Base-by-base conservation (phyloP, 2,888 invertebrate species). In the Melanotus villosus region DNA sequence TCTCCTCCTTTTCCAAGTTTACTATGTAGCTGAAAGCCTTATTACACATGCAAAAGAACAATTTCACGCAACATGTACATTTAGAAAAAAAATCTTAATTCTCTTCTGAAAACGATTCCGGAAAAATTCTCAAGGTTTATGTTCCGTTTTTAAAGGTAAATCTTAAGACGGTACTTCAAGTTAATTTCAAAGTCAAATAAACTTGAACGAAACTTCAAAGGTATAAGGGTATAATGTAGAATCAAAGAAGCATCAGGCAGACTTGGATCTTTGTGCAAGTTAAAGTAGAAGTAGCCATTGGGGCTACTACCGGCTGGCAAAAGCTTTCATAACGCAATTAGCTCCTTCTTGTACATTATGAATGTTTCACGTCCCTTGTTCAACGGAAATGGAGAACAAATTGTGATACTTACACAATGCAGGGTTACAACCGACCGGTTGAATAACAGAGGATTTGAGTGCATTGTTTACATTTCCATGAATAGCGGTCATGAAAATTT, bases 291-390 rank as follows among this genome's bases (percentile, higher is more conserved):
- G 47, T 47, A 47, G 47, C 47, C 47, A n/a, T 4, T 26, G 21
- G 12, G 7, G 19, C 47, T 26, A n/a, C n/a, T n/a, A 47, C 23
- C 23, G 12, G 47, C 23, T 47, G 47, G 23, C 45, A 47, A 26
- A 12, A 21, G 23, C 47, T 47, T 47, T 47, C 47, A 47, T 47
- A 47, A 47, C 23, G 47, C 23, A 47, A 47, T 47, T 47, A 47
- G 47, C 19, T 47, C 47, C 10, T 23, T 19, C 47, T 23, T 21
- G 12, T 47, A 26, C 23, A 23, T 21, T 23, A 23, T 23, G 23
- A 23, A 21, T 47, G 47, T 3, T 47, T 23, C 12, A 3, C 12
- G 23, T 2, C 7, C 23, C 23, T 19, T 23, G 21, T 12, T 23
- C 23, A 6, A 26, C 23, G 7, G 18, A 16, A 41, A 41, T 41